Conservation (phyloP, 2,113 vertebrate species). For the Symphodus melops region DNA sequence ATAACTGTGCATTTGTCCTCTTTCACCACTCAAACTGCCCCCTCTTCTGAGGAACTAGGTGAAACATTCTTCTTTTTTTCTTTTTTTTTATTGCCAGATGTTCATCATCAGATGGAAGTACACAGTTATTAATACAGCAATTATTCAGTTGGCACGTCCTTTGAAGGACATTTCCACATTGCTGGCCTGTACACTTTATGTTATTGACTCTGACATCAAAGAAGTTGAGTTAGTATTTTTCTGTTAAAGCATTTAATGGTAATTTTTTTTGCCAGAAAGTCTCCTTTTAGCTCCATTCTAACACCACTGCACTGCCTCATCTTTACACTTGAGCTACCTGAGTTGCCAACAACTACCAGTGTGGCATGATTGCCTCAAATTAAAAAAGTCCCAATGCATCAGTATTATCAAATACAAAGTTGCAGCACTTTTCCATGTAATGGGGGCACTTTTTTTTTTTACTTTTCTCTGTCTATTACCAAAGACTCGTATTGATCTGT, state of each 20-base stretch:
- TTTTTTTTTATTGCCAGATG: too few relatives aligned
- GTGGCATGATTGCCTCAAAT: not conserved
- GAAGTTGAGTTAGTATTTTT: too few relatives aligned
- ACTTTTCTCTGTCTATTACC: not conserved
- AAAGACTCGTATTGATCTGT: too few relatives aligned
- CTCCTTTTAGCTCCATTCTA: not conserved
- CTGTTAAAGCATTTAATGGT: too few relatives aligned
- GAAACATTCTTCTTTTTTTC: not conserved
- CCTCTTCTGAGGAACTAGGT: not conserved
- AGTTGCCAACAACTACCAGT: not conserved
- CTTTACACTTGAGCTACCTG: not conserved
- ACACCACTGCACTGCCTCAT: not conserved
- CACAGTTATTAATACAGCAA: not conserved
- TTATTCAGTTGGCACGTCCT: not conserved
- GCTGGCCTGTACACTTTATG: too few relatives aligned
- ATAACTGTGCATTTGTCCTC: not conserved
- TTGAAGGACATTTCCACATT: too few relatives aligned
- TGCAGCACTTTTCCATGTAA: slow-evolving; percentile 1
- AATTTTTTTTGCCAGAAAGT: not conserved
- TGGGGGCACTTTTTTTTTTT: not conserved
- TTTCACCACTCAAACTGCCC: not conserved
- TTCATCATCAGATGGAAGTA: not conserved
- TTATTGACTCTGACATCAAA: too few relatives aligned
- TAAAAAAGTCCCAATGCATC: slow-evolving; percentile 14
- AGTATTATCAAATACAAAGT: slow-evolving; percentile 42